Evolutionary conservation across 1,140 invertebrate species (phyloP), one percentile per base, ranked within the genome.

Genomic region (Meloidogyne hapla): DNA sequence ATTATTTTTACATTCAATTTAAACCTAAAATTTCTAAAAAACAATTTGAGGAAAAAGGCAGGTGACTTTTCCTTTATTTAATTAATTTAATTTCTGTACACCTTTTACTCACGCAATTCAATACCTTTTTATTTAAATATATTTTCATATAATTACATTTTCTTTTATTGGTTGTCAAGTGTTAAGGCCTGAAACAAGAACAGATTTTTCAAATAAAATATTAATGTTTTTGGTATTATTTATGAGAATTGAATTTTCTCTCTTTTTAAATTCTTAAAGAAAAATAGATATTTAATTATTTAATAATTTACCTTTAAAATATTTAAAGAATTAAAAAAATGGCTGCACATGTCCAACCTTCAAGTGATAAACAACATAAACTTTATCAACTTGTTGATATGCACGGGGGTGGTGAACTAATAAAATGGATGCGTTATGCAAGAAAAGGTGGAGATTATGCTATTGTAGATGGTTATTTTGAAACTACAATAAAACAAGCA

Each of bases 371-470:
- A 8, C 48, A 56, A 56, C 48, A 56, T n/a, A 56, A 56, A 56
- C n/a, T 56, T n/a, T 56, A 56, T 56, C 48, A 75, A 61, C 56
- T 81, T 33, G 80, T 83, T 62, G 81, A 81, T 78, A 81, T 81
- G 80, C 80, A 81, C n/a, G 80, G 80, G 13, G 81, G 80, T 15
- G 84, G 84, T 12, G 85, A 86, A 62, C 69, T 85, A 13, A 75
- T 86, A 62, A 83, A 83, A 62, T 87, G 85, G 84, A 83, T 86
- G 81, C 67, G 81, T 64, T 85, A 86, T 75, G 83, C 85, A 4
- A 69, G 83, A 21, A 81, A 81, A 42, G 81, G 79, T 2, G 84
- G 83, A 18, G 86, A 86, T 65, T 78, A 84, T 75, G 84, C 84
- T 5, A 69, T 87, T 21, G 79, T 86, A 33, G 85, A 86, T 26